Conservation (phyloP, 2,113 vertebrate genomes). For the Ranitomeya variabilis region DNA sequence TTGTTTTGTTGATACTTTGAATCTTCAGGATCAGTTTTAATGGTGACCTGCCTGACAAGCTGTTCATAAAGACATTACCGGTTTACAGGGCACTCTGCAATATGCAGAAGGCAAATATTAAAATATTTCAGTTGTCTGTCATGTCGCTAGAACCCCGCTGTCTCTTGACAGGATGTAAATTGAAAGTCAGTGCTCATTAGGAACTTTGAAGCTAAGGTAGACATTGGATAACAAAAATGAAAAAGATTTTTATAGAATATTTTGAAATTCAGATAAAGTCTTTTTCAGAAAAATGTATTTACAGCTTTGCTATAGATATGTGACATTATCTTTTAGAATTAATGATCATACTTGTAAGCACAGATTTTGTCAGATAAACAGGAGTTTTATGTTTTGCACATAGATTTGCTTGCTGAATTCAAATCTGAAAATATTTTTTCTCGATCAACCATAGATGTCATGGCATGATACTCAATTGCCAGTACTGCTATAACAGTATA, state of each 20-base stretch:
- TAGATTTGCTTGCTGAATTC: too few relatives aligned
- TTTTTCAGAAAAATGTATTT: background rate
- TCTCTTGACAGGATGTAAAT: background rate
- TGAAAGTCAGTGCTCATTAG: background rate
- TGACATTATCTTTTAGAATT: background rate
- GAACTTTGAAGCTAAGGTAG: background rate
- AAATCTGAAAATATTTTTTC: too few relatives aligned
- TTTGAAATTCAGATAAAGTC: background rate
- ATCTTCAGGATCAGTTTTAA: background rate
- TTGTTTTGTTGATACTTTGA: background rate
- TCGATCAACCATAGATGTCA: too few relatives aligned
- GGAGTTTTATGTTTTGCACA: too few relatives aligned
- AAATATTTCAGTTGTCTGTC: background rate
- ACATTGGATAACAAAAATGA: background rate
- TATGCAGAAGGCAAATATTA: background rate
- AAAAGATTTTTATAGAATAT: background rate
- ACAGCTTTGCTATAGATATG: background rate
- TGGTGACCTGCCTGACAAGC: background rate
- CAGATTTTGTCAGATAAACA: too few relatives aligned
- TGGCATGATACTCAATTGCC: too few relatives aligned
- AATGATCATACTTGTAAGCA: background rate
- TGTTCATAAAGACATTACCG: background rate
- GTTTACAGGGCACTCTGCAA: background rate
- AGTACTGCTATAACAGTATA: too few relatives aligned
- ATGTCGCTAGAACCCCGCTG: background rate